Conservation (phyloP, 2,888 invertebrate species). For the Phaonia tiefii region DNA sequence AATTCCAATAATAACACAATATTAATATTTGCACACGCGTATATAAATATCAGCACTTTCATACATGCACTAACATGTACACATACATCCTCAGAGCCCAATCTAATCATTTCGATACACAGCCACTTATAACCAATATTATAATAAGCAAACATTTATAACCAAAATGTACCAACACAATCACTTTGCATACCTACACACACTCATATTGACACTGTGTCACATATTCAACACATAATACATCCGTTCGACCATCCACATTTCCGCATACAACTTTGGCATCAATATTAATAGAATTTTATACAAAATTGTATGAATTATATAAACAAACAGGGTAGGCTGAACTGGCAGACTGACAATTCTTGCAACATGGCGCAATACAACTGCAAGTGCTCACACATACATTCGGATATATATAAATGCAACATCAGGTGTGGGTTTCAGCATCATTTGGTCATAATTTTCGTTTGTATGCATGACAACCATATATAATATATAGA, state of each 20-base stretch:
- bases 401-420: background rate
- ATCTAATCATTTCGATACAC: slow-evolving; percentile 16
- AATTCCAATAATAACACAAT: slow-evolving; percentile 32
- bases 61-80: background rate
- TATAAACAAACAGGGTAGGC: slow-evolving; percentile 6
- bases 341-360: background rate
- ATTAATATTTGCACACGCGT: slow-evolving; percentile 38
- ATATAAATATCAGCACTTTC: background rate
- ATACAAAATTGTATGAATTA: slow-evolving; percentile 15
- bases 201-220: background rate
- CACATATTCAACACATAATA: slow-evolving; percentile 5
- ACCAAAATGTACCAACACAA: slow-evolving; percentile 31
- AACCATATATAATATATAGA: too few relatives aligned
- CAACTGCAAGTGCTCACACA: background rate
- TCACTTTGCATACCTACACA: background rate
- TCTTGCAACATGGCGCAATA: too few relatives aligned
- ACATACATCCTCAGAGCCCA: background rate
- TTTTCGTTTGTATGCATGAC: too few relatives aligned
- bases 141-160: slow-evolving; percentile 41
- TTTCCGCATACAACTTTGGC: slow-evolving; percentile 9
- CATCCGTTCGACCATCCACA: background rate
- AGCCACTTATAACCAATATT: slow-evolving; percentile 22
- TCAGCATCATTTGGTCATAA: too few relatives aligned
- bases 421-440: too few relatives aligned
- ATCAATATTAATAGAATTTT: slow-evolving; percentile 7